These are phyloP conservation scores for Synergus japonicus DNA, from an alignment of 2,888 invertebrate species.

Conservation along the genomic window DNA sequence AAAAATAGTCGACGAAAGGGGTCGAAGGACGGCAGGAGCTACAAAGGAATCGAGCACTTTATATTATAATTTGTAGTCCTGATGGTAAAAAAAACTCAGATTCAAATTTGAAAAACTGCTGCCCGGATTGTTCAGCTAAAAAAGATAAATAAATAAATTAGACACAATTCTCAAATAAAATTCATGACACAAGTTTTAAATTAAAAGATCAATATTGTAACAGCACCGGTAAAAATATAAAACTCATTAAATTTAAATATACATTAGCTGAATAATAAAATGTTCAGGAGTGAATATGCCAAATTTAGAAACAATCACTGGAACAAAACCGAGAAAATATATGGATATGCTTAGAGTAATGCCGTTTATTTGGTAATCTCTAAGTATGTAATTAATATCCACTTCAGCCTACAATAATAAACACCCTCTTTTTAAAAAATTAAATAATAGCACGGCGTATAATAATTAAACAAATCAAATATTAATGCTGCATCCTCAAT, in stretches of 20 bases:
- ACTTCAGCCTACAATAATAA: conserved; percentile 8
- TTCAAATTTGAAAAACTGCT: too few relatives aligned
- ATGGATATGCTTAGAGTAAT: conserved; percentile 22
- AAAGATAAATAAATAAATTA: too few relatives aligned
- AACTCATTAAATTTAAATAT: neutral
- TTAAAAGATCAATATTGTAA: neutral
- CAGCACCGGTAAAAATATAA: neutral
- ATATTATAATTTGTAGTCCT: too few relatives aligned
- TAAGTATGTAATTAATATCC: neutral
- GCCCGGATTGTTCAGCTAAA: too few relatives aligned
- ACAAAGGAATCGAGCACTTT: too few relatives aligned
- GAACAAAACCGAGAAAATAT: neutral
- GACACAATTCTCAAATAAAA: too few relatives aligned
- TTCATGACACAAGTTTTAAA: too few relatives aligned
- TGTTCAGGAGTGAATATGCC: neutral
- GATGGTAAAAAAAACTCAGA: too few relatives aligned
- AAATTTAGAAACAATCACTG: conserved; percentile 35
- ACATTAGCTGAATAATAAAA: neutral
- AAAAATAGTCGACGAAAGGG: conserved; percentile 39
- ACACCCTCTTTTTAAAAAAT: neutral
- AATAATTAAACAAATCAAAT: neutral
- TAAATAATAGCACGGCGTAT: neutral
- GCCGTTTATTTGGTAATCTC: conserved; percentile 16
- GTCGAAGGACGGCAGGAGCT: neutral
- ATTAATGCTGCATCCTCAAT: neutral